phyloP scores from a whole-genome alignment of 2,888 invertebrate genomes.

The Rotaria sp. region DNA sequence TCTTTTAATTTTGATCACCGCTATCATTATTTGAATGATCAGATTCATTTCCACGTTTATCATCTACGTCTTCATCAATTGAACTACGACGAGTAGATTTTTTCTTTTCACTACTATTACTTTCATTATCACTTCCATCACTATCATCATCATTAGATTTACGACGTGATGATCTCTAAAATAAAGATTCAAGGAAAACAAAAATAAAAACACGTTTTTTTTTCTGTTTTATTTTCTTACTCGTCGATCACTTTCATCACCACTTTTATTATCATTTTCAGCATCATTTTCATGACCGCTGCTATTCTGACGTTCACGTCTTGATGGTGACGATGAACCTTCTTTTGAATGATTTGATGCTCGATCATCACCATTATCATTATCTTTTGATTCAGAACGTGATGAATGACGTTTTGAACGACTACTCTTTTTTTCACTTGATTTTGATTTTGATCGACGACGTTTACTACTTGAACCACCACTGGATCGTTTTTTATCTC shows the following conservation, averaged over 20 bases:
- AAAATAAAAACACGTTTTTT: too few species aligned
- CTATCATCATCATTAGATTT: not conserved
- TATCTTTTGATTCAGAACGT: not conserved
- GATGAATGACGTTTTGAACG: not conserved
- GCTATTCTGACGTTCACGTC: not conserved
- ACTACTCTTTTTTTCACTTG: not conserved
- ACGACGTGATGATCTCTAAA: not conserved
- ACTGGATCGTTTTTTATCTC: not conserved
- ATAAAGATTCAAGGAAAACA: not conserved
- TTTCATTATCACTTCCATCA: slow-evolving; percentile 7
- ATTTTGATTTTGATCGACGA: slow-evolving; percentile 12
- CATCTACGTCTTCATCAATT: not conserved
- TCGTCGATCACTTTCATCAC: not conserved
- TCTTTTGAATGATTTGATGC: slow-evolving; percentile 9
- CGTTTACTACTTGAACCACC: not conserved
- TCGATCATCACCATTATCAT: slow-evolving; percentile 1
- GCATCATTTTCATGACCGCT: not conserved
- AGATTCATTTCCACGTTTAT: not conserved
- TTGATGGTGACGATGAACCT: not conserved
- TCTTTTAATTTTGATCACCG: not conserved
- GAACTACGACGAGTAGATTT: not conserved
- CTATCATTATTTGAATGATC: slow-evolving; percentile 16
- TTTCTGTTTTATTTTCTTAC: not conserved
- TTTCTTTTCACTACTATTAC: not conserved
- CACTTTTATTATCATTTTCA: not conserved